Conservation (phyloP, 2,797 vertebrate genomes). For the Botia kubotai region DNA sequence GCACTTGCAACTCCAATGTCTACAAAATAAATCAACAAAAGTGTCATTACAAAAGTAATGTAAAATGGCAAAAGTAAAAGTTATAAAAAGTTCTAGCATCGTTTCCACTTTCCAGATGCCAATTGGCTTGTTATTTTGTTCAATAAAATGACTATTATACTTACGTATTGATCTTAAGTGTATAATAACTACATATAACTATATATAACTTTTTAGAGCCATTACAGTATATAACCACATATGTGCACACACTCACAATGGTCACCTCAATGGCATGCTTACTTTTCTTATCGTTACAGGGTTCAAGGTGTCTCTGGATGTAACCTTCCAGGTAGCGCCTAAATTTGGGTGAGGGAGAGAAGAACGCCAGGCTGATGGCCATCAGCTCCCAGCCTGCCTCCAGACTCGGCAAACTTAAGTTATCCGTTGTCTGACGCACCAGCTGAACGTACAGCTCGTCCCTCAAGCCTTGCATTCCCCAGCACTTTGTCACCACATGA, state of each 20-base stretch:
- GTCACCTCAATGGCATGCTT: conserved; percentile 60
- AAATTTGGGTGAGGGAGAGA: conserved; percentile 83
- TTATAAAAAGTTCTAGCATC: too few species aligned
- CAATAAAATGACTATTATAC: too few species aligned
- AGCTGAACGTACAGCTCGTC: conserved; percentile 84
- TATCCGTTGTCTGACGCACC: conserved; percentile 82
- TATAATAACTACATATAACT: too few species aligned
- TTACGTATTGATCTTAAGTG: not conserved
- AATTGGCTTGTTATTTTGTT: too few species aligned
- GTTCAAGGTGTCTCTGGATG: conserved; percentile 82
- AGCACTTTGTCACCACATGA: conserved; percentile 79
- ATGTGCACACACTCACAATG: not conserved
- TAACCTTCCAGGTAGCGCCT: conserved; percentile 83
- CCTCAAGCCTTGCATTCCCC: conserved; percentile 79
- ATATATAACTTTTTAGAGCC: not conserved
- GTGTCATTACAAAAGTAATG: too few species aligned
- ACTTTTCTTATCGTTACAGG: conserved; percentile 78
- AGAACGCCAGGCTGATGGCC: conserved; percentile 83
- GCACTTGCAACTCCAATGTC: too few species aligned
- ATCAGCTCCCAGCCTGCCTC: conserved; percentile 82
- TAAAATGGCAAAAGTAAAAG: too few species aligned
- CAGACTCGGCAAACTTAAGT: conserved; percentile 74
- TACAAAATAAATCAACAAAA: too few species aligned
- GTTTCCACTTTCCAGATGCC: too few species aligned
- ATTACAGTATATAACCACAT: not conserved